Base-by-base conservation (phyloP, 2,888 invertebrate species). In the Polymixis lichenea region DNA sequence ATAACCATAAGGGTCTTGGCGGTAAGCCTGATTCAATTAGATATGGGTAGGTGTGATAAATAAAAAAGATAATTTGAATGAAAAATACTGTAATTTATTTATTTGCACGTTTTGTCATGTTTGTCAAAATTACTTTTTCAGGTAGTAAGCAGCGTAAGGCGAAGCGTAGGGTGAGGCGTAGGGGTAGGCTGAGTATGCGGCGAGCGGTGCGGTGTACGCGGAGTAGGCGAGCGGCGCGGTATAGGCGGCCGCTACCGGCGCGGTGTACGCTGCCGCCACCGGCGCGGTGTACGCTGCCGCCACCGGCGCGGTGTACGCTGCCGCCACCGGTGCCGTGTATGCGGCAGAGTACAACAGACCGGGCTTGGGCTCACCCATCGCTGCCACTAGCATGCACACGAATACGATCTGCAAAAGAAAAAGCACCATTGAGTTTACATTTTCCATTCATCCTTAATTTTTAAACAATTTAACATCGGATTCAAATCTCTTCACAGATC, bases 161-260 rank as follows among this genome's bases (percentile, higher is more conserved):
- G 90, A 89, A 38, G 87, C 78, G 64, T 87, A 87, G 8, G 92
- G 92, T 1, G 90, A 89, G 7, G 91, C 92, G 80, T 91, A 92
- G 9, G 87, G 77, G 82, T 92, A 46, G 11, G 43, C 43, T 11
- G 43, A 46, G 43, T 46, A 46, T n/a, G n/a, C n/a, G 11, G 43
- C 43, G 43, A 46, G 43, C 13, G 43, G 43, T 46, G 43, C 43
- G 43, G 43, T 46, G 43, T 46, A 46, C n/a, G n/a, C 43, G 43
- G 43, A 46, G 43, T 46, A 46, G 11, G 43, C 43, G 43, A 46
- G 43, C 13, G 43, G 43, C 13, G 43, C 43, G 43, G 43, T 46
- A 13, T 46, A 46, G 1, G 43, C 43, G 43, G 43, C 11, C 1
- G 43, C 43, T 11, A 46, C 11, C 13, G 43, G 43, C 13, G 43